Percentiles rank a stretch among this genome's conserved stretches.
These are phyloP conservation scores for Liopterus haemorrhoidalis DNA, from an alignment of 2,888 invertebrate species.

Conservation along the genomic window DNA sequence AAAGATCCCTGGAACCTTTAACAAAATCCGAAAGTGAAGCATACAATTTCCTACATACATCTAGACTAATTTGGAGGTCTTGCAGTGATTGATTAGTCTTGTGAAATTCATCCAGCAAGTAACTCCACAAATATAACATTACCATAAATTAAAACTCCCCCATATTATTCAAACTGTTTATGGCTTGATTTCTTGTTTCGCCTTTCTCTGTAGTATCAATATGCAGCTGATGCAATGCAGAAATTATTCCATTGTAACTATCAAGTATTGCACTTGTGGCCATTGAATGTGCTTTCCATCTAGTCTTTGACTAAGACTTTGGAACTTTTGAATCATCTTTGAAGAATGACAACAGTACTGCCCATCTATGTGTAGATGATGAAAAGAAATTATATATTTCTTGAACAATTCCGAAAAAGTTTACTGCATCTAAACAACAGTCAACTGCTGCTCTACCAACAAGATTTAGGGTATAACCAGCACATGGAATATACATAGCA, in stretches of 20 bases:
- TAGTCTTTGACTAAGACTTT: slow-evolving; percentile 27
- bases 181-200: no score
- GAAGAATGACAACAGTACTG: no score
- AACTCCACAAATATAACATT: slow-evolving; percentile 6
- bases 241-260: not conserved
- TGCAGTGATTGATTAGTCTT: not conserved
- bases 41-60: no score
- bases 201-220: no score
- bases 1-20: no score
- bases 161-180: slow-evolving; percentile 22
- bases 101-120: slow-evolving; percentile 1
- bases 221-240: not conserved
- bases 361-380: slow-evolving; percentile 27
- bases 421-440: slow-evolving; percentile 27
- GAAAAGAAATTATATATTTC: slow-evolving; percentile 32
- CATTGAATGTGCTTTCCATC: slow-evolving; percentile 32
- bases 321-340: not conserved
- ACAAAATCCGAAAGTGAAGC: no score
- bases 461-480: slow-evolving; percentile 35
- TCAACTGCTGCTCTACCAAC: slow-evolving; percentile 28
- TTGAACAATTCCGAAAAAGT: slow-evolving; percentile 31
- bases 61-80: no score
- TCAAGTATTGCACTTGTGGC: not conserved
- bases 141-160: slow-evolving; percentile 14
- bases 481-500: slow-evolving; percentile 33